Evolutionary conservation across 2,797 vertebrate species (phyloP), one percentile per base, ranked within the genome.

Genomic region (Holocentrus rufus): DNA sequence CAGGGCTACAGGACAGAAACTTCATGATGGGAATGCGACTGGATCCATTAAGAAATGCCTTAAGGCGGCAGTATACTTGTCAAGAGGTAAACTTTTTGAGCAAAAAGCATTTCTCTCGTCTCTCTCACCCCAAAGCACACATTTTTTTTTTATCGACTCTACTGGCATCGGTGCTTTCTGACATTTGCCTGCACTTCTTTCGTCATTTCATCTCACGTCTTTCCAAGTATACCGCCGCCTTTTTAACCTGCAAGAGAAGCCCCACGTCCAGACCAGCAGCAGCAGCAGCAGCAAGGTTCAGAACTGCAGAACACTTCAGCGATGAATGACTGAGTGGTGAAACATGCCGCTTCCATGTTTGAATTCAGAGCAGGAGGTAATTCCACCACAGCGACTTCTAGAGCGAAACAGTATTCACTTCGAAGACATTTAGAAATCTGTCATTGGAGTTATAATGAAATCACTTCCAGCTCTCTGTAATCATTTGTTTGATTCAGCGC

Each of bases 251-350:
- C 67, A 52, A 84, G 74, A 82, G 59, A 84, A 67, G 71, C 80
- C 83, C 85, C 72, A 77, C 80, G 75, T 50, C 80, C 47, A 83
- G 34, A 76, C 60, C 66, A 82, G 71, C 67, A 77, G 84, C 80
- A 73, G 66, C 34, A 82, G 71, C 3, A 80, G 14, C 9, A 77
- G 59, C 80, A 70, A 67, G 61, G 71, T n/a, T 13, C 30, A 50
- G n/a, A 69, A 47, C 46, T 31, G 30, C 30, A 73, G 55, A 57
- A 68, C 14, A 63, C 27, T 23, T 23, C 64, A 75, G 70, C 22
- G 3, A 18, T 23, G 1, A 17, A 47, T 13, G 31, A 55, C 5
- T 3, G 47, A 23, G 17, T 50, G 23, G 44, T 42, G 22, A 47
- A 67, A 65, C 42, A 52, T 15, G 60, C 15, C 36, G 34, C 22